phyloP scores from a whole-genome alignment of 1,140 invertebrate species.

The Euura lappo region DNA sequence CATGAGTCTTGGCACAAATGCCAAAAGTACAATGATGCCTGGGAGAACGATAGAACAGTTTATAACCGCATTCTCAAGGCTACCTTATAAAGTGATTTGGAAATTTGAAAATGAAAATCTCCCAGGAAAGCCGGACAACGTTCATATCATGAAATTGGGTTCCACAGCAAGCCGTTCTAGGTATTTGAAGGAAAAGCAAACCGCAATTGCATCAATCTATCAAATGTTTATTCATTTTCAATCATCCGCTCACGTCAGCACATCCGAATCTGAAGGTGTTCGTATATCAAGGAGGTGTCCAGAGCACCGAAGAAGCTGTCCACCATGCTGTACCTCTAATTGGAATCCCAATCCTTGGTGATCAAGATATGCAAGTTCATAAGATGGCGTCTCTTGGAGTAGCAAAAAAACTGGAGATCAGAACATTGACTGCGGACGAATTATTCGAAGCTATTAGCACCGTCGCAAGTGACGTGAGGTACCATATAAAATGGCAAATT shows the following conservation, averaged over 20 bases:
- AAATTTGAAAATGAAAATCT: conserved; percentile 36
- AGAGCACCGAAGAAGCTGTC: conserved; percentile 66
- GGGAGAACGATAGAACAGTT: conserved; percentile 39
- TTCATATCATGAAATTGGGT: conserved; percentile 60
- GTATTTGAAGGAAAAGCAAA: conserved; percentile 1
- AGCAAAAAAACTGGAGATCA: conserved; percentile 26
- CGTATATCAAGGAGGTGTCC: conserved; percentile 68
- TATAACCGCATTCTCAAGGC: conserved; percentile 56
- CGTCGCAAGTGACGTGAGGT: conserved; percentile 32
- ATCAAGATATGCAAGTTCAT: conserved; percentile 30
- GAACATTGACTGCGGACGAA: conserved; percentile 14
- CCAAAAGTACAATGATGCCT: conserved; percentile 43
- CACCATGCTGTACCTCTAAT: conserved; percentile 65
- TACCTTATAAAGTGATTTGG: conserved; percentile 42
- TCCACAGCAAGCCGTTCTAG: conserved; percentile 59
- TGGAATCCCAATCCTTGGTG: conserved; percentile 39
- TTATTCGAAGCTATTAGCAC: conserved; percentile 32
- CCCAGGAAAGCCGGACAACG: conserved; percentile 35
- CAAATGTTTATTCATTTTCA: neutral
- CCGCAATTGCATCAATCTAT: neutral
- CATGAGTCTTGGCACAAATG: conserved; percentile 63
- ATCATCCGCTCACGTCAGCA: conserved; percentile 41
- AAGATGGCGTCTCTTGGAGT: conserved; percentile 37
- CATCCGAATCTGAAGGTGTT: conserved; percentile 65
- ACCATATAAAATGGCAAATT: neutral